Base-by-base conservation (phyloP, 2,113 vertebrate genomes). In the Campylomormyrus tamandua region DNA sequence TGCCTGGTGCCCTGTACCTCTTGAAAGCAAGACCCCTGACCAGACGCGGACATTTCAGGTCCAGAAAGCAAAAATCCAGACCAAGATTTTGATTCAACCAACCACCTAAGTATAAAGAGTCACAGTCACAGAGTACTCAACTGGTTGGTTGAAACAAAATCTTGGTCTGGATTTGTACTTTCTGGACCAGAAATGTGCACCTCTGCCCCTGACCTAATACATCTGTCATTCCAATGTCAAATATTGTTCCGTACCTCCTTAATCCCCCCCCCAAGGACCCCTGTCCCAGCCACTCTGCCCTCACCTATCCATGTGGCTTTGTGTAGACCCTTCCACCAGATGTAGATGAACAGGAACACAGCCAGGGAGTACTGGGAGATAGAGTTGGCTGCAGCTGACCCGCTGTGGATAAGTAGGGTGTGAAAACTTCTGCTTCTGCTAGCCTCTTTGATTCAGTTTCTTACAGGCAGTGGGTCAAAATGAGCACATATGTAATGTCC, bases 361-460 rank as follows among this genome's bases (percentile, higher is more conserved):
- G 94, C 93, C 91, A 97, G 93, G 42, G 92, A 93, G 89, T 95
- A 97, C 94, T 98, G 97, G 46, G 97, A 97, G 49, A 96, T 94
- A 2, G 95, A 94, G 83, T 97, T 98, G 46, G 97, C 97, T 91
- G 96, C 97, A 24, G 97, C 97, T 9, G 98, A 98, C 24, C 97
- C 97, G 50, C 97, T 98, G 92, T 0, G 86, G 70, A 88, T 10
- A 85, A 52, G 56, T 70, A 7, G 83, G 31, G 62, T 35, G 86
- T 85, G 70, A 50, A 53, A 49, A 48, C 17, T 88, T n/a, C 86
- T 35, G 48, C 27, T 49, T 66, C 24, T 50, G 39, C 42, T 17
- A 83, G 42, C 39, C 80, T 48, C 21, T 45, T n/a, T 46, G 21
- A 19, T 15, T 46, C 39, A 21, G 6, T 48, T 83, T 83, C 13